Evolutionary conservation across 1,140 invertebrate genomes (phyloP), one percentile per base, ranked within the genome.

Genomic region (Bombus impatiens): DNA sequence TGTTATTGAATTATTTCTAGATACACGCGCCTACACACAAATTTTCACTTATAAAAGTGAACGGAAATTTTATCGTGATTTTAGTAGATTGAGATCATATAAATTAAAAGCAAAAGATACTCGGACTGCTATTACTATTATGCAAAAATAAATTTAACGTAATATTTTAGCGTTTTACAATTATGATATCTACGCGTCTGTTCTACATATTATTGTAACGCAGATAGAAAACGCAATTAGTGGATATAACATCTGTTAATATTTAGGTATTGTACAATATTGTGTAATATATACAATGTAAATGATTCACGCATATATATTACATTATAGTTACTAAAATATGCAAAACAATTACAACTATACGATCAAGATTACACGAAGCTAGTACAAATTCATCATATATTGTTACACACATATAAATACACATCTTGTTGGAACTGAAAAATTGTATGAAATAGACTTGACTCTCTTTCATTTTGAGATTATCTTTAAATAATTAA

Each of bases 201-300:
- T 77, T 83, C 6, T 42, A n/a, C n/a, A 35, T 8, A 5, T 10
- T 53, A 37, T 53, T 68, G 35, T 83, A 32, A 47, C 13, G 32
- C 32, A 72, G 4, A 44, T n/a, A 40, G 32, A 40, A 53, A 59
- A 84, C 2, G 8, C 70, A 59, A 44, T 70, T 42, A 42, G 37
- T 44, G 47, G 18, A 0, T 2, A 8, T 53, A 5, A 37, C n/a
- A 18, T 47, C 1, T 84, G n/a, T 71, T 32, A 44, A 44, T 22
- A 25, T 28, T 6, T 22, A 22, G 32, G 15, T 65, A 47, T n/a
- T 40, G 25, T 71, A 71, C 3, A 71, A 81, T 42, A 78, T 78
- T 5, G 42, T 79, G 65, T 68, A 79, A 53, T 28, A 37, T 68
- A 40, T 37, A 35, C 22, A 15, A 47, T 77, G 37, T 78, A 78